These are phyloP conservation scores for Frankliniella fusca DNA, from an alignment of 2,888 invertebrate genomes.

Conservation along the genomic window DNA sequence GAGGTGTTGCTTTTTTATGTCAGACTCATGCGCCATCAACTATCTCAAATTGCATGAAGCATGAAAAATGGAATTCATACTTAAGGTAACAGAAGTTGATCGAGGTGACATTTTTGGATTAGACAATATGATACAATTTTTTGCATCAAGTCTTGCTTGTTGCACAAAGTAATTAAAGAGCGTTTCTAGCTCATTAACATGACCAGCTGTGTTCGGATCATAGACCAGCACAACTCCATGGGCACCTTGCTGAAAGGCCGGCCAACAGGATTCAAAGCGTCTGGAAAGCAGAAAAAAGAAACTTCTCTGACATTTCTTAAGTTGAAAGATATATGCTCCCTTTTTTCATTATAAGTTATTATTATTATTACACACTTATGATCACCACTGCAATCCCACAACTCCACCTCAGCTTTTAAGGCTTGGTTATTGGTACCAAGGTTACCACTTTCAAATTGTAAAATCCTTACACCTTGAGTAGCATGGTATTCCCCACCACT, in stretches of 20 bases:
- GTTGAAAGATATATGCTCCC: not conserved
- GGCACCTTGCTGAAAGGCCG: slow-evolving; percentile 63
- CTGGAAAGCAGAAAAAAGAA: slow-evolving; percentile 47
- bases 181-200: slow-evolving; percentile 56
- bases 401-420: slow-evolving; percentile 64
- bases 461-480: slow-evolving; percentile 68
- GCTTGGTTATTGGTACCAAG: slow-evolving; percentile 57
- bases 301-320: not conserved
- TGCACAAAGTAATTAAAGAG: slow-evolving; percentile 65
- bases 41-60: too few relatives aligned
- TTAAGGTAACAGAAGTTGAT: slow-evolving; percentile 51
- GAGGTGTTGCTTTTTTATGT: not conserved
- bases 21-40: not conserved
- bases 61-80: slow-evolving; percentile 47
- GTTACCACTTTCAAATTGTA: slow-evolving; percentile 65
- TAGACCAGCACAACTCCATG: slow-evolving; percentile 69
- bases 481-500: slow-evolving; percentile 59
- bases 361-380: slow-evolving; percentile 53
- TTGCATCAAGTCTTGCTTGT: slow-evolving; percentile 60
- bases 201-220: slow-evolving; percentile 53
- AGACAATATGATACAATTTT: slow-evolving; percentile 61
- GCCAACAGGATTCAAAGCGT: slow-evolving; percentile 68
- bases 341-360: not conserved
- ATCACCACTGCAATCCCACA: slow-evolving; percentile 78
- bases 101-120: slow-evolving; percentile 46